Evolutionary conservation across 2,113 vertebrate genomes (phyloP), one percentile per base, ranked within the genome.

Genomic region (Rhadina sibilatrix): DNA sequence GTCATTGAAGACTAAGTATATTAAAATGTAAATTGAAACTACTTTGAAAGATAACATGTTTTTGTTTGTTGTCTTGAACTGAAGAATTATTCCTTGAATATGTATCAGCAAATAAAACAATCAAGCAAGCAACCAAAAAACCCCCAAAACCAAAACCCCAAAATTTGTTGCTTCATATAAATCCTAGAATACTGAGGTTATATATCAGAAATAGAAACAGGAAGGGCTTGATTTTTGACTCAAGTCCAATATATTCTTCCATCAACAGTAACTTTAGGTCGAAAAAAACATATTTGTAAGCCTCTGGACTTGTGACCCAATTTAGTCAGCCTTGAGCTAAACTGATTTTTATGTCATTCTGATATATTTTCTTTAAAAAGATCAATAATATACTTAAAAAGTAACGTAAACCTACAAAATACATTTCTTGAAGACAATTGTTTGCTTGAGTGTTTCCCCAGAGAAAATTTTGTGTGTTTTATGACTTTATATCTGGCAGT

Each of bases 91-190:
- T 86, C 25, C 24, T 85, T 83, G n/a, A 77, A 52, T n/a, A 3
- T 22, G 2, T 54, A 9, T 31, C 35, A 54, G 16, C 6, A 68
- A 42, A 72, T 38, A 59, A 64, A 56, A n/a, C 16, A 21, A 3
- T 1, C 3, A 30, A 61, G 2, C 8, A 61, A 70, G 1, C 18
- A 47, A 40, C 8, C 3, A 42, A 72, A 37, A 53, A 42, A 22
- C 8, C 2, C 13, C 13, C 11, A 5, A 57, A 37, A 12, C 3
- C 6, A 22, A 64, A 71, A 31, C 0, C 5, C 13, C 10, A 59
- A 65, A 46, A 2, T 37, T 21, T 78, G 3, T 24, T 89, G 8
- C 8, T 72, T 89, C 37, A 44, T 44, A 74, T 44, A 74, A 74
- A 75, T 71, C 30, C 9, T 59, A 23, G 23, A 93, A 66, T n/a